Percentiles rank a stretch among this genome's conserved stretches.
Evolutionary conservation across 2,113 vertebrate species (phyloP).

Genomic region (Saccopteryx bilineata): DNA sequence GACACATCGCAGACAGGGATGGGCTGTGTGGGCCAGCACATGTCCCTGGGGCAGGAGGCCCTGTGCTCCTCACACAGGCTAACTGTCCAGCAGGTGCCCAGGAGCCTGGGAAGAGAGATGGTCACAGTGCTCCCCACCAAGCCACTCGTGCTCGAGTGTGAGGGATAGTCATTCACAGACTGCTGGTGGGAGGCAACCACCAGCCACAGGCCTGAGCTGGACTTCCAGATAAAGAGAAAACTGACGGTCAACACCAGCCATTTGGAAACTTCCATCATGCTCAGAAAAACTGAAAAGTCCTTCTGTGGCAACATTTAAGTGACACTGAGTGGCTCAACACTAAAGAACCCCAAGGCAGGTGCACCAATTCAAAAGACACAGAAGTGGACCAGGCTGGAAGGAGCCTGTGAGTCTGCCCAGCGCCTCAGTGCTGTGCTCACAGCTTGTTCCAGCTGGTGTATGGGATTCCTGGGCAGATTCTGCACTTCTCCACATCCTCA

Average conservation of each 20-base stretch:
- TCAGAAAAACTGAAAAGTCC: too few relatives aligned
- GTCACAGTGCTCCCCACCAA: not conserved
- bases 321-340: too few relatives aligned
- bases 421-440: not conserved
- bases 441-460: too few relatives aligned
- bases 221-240: not conserved
- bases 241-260: not conserved
- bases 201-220: not conserved
- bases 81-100: rapidly evolving
- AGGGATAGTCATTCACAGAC: not conserved
- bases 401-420: too few relatives aligned
- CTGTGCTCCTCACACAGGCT: too few relatives aligned
- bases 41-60: not conserved
- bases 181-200: not conserved
- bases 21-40: not conserved
- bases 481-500: too few relatives aligned
- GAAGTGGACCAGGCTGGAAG: too few relatives aligned
- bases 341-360: too few relatives aligned
- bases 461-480: not conserved
- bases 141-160: not conserved
- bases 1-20: too few relatives aligned
- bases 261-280: not conserved
- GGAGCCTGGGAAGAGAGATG: not conserved
- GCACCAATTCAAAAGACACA: too few relatives aligned
- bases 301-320: too few relatives aligned